Percentiles rank a stretch among this genome's conserved stretches.
Conservation (phyloP, 2,888 invertebrate genomes). For the Cylindroiulus punctatus region DNA sequence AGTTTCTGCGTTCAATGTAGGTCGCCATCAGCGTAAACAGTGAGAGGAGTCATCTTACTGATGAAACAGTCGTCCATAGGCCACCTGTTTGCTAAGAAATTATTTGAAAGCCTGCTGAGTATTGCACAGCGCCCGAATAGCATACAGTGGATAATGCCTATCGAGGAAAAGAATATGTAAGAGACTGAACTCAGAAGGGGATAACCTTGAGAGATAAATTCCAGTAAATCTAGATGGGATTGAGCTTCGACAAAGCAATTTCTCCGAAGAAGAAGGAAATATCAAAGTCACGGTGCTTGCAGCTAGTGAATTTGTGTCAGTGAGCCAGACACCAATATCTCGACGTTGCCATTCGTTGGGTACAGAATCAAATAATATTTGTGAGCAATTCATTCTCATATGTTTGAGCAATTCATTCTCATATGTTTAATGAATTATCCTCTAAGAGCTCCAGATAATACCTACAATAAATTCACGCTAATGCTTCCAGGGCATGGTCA, state of each 20-base stretch:
- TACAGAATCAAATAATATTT: not conserved
- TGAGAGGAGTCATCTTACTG: not conserved
- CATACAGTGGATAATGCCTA: not conserved
- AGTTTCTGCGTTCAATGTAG: not conserved
- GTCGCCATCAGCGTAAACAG: conserved; percentile 1
- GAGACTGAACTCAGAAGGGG: not conserved
- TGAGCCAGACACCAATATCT: not conserved
- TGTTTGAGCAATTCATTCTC: not conserved
- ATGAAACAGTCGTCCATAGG: conserved; percentile 11
- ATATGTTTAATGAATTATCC: no score
- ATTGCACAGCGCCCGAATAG: not conserved
- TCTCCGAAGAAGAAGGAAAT: not conserved
- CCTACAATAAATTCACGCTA: no score
- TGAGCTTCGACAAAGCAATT: not conserved
- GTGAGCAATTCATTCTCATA: not conserved
- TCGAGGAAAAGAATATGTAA: not conserved
- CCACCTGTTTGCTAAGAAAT: not conserved
- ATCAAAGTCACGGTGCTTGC: not conserved
- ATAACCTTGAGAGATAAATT: not conserved
- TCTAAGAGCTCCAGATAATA: no score
- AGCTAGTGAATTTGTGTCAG: not conserved
- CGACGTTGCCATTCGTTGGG: not conserved
- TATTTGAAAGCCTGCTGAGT: not conserved
- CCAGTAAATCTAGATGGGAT: not conserved
- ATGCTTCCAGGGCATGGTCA: no score